Evolutionary conservation across 2,888 invertebrate species (phyloP), one percentile per base, ranked within the genome.

Genomic region (Acanthosepion lycidas): DNA sequence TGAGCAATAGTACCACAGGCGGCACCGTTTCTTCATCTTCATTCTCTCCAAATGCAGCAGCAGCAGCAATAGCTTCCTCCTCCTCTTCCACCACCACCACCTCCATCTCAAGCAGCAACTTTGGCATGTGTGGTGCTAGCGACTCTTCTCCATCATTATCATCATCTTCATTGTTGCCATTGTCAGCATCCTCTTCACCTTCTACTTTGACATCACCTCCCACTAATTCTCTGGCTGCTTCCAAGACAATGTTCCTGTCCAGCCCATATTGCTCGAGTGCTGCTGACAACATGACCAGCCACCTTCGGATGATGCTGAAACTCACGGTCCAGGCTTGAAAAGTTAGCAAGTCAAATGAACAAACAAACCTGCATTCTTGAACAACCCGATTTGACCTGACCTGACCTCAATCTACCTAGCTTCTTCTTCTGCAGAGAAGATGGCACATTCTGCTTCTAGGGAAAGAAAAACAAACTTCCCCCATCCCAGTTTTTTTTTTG

Each of bases 221-320:
- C n/a, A 12, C 51, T 53, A n/a, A n/a, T 53, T 26, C 92, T 20
- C 33, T 78, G n/a, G 78, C 78, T 33, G 78, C 78, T 78, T 78
- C 78, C 78, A 78, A 78, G 78, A 78, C 78, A 12, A 78, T 78
- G 78, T 78, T 78, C n/a, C n/a, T 78, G 78, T 78, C 78, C 78
- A 78, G 78, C 78, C 93, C 93, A n/a, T 93, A 93, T 28, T 93
- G 93, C 49, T 93, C 51, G 51, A 93, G 53, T 51, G 49, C 93
- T 49, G 93, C 93, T 95, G 96, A 95, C 94, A 96, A 97, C 95
- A 96, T 97, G 95, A 96, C 97, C 64, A 96, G 96, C 96, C 97
- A 97, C 53, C 96, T 97, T 94, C 97, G 97, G 95, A 96, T 96
- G 96, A 96, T 97, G 96, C 96, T 97, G 94, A 97, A 97, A 96